Evolutionary conservation across 2,797 vertebrate genomes (phyloP), one percentile per base, ranked within the genome.

Genomic region (Trichosurus vulpecula): DNA sequence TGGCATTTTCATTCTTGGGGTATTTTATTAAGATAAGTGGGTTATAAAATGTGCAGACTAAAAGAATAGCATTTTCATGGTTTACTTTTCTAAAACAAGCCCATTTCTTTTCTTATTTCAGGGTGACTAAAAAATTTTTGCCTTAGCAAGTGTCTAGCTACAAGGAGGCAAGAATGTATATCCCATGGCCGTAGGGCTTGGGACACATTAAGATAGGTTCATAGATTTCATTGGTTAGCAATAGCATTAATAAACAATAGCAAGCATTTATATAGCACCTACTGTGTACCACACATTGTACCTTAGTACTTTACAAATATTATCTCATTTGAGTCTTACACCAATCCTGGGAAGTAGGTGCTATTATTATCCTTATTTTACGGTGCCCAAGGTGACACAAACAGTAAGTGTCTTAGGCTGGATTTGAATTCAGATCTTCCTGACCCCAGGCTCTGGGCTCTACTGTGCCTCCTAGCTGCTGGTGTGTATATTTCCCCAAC

Each of bases 21-120:
- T 57, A 2, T 61, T 94, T 95, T 87, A 51, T 47, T 66, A 92
- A 95, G 53, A 14, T 12, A 90, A 92, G 16, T 54, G 29, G 91
- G 54, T 54, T 89, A 91, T 0, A 96, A 41, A 19, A 13, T 31
- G 55, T 22, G 91, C 91, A 74, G 54, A 55, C 52, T n/a, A 90
- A 56, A 96, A 89, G 25, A 91, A n/a, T 25, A 47, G 25, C 51
- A 35, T 90, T 90, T 90, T 90, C 90, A 53, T 10, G 13, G 29
- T 53, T 53, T 29, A 90, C 12, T 53, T 53, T 90, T 90, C 29
- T 53, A 90, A 53, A 90, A 90, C 2, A 53, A 16, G 52, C 29
- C 6, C 29, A 13, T 90, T 90, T 52, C 89, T 53, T 90, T 90
- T 52, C 51, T 90, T 52, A 90, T 54, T 54, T 90, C 90, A 90